Evolutionary conservation across 2,888 invertebrate species (phyloP).

Genomic region (Timandra comae): DNA sequence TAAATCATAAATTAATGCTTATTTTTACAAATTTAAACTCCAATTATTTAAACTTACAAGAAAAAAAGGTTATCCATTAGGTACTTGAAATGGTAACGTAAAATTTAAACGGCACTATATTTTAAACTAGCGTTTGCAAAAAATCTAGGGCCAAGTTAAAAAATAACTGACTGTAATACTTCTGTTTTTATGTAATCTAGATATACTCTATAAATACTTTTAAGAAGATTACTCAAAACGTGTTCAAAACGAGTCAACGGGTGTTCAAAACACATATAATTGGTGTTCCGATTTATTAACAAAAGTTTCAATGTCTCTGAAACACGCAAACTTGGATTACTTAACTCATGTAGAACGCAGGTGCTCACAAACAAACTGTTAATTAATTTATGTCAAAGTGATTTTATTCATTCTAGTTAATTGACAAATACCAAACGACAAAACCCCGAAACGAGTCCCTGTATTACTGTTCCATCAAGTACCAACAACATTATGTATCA

Average conservation of each 20-base stretch:
- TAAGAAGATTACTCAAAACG: too few relatives aligned
- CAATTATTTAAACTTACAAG: too few relatives aligned
- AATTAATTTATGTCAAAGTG: slow-evolving; percentile 50
- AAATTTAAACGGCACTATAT: too few relatives aligned
- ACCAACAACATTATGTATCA: slow-evolving; percentile 40
- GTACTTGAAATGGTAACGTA: too few relatives aligned
- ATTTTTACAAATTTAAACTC: too few relatives aligned
- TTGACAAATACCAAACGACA: slow-evolving; percentile 47
- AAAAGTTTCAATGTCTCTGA: slow-evolving; percentile 36
- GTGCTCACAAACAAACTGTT: slow-evolving; percentile 47
- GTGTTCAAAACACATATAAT: slow-evolving; percentile 29
- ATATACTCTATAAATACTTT: too few relatives aligned
- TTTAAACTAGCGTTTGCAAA: too few relatives aligned
- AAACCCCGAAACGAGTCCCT: neutral
- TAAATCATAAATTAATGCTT: too few relatives aligned
- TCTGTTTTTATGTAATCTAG: too few relatives aligned
- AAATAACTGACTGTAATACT: too few relatives aligned
- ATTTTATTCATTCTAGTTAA: slow-evolving; percentile 49
- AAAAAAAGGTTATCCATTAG: too few relatives aligned
- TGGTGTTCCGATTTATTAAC: slow-evolving; percentile 40
- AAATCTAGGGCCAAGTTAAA: too few relatives aligned
- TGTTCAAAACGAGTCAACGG: slow-evolving; percentile 10
- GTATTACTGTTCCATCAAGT: slow-evolving; percentile 39
- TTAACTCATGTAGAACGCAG: slow-evolving; percentile 41
- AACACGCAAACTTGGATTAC: slow-evolving; percentile 48